Base-by-base conservation (phyloP, 2,113 vertebrate genomes). In the Cochlearius cochlearius region DNA sequence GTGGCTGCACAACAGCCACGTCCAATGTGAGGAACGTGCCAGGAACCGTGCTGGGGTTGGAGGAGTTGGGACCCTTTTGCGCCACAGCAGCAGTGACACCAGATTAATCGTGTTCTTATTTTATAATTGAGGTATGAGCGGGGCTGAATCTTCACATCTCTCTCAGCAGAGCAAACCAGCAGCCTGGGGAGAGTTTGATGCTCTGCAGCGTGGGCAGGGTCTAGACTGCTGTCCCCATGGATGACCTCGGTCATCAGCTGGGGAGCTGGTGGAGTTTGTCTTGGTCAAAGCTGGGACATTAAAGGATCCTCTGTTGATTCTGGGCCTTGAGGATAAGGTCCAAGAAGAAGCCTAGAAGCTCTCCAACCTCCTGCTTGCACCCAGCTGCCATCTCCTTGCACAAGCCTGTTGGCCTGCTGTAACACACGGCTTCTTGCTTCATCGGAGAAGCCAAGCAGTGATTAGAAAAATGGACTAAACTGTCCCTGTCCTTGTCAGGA, bases 351-450 rank as follows among this genome's bases (percentile, higher is more conserved):
- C 52, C 23, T 15, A 32, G 18, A 15, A 27, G n/a, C 22, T 55
- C 10, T 63, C 43, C 52, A 72, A 1, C 34, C 43, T 78, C 36
- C 56, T 80, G 26, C 45, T 75, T 38, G 68, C 38, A 23, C 45
- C 41, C 38, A 71, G 0, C 39, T 75, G 74, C 41, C 36, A 20
- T 38, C 25, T 68, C 43, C 67, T 71, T 34, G 23, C 43, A 10
- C 4, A 3, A 71, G 15, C 32, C 13, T 1, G 0, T 27, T 34
- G 55, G 52, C 60, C 39, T 50, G 30, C 14, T 1, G 0, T 3
- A 10, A 15, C 38, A 17, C 23, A 10, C 56, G 43, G 12, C 81
- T 75, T 18, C 39, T 55, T 32, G 12, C 50, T 89, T 58, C 41
- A 14, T 30, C 4, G 2, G 72, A 32, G 72, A 64, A 56, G 5